Evolutionary conservation across 2,888 invertebrate species (phyloP).

Genomic region (Sthenelais limicola): DNA sequence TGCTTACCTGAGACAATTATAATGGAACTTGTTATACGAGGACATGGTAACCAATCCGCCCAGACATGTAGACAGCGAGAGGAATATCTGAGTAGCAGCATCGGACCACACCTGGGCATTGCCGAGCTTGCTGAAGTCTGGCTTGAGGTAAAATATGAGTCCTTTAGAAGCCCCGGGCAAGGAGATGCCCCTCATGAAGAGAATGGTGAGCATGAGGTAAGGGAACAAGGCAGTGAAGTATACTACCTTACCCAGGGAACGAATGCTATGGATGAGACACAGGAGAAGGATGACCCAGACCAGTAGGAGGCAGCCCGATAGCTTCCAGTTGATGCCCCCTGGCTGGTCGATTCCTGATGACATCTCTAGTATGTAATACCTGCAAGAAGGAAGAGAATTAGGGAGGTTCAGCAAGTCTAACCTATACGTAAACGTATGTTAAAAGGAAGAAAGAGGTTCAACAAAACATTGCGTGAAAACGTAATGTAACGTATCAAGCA

Average conservation of each 20-base stretch:
- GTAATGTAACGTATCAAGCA: no score
- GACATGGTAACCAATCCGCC: conserved; percentile 61
- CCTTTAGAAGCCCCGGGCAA: conserved; percentile 85
- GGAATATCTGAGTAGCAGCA: conserved; percentile 56
- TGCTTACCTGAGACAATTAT: conserved; percentile 51
- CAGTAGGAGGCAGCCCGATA: conserved; percentile 65
- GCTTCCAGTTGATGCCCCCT: conserved; percentile 64
- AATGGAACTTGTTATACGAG: conserved; percentile 58
- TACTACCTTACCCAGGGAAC: conserved; percentile 67
- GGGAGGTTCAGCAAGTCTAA: background rate
- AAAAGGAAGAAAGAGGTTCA: no score
- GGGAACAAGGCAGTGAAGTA: conserved; percentile 36
- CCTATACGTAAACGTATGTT: no score
- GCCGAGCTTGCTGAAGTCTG: conserved; percentile 81
- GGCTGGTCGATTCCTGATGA: conserved; percentile 66
- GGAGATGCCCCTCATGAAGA: conserved; percentile 85
- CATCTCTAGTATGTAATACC: conserved; percentile 67
- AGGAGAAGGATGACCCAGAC: conserved; percentile 70
- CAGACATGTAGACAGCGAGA: conserved; percentile 54
- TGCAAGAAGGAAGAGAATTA: conserved; percentile 51
- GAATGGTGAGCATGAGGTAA: conserved; percentile 65
- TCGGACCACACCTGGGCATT: conserved; percentile 75
- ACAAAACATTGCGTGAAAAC: no score
- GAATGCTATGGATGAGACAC: conserved; percentile 69
- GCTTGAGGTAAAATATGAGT: conserved; percentile 84